Base-by-base conservation (phyloP, 1,140 invertebrate genomes). In the Drosophila persimilis region DNA sequence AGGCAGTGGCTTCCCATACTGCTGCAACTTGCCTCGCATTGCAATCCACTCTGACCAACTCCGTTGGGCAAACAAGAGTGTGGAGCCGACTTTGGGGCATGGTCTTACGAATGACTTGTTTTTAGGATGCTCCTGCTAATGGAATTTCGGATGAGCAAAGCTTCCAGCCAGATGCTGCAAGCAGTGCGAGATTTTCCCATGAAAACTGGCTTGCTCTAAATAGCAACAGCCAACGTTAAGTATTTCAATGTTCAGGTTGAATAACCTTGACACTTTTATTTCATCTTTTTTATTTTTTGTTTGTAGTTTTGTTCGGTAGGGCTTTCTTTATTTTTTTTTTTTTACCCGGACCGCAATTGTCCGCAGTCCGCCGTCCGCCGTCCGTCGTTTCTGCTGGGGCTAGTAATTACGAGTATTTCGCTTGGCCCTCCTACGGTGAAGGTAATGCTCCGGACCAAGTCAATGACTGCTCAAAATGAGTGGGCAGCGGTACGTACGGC, bases 241-340 rank as follows among this genome's bases (percentile, higher is more conserved):
- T 43, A 35, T 20, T 17, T 62, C 39, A 73, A 55, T 77, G 63
- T 59, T 70, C 50, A 59, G 64, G 79, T 83, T 83, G 74, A 83
- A 83, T 43, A 77, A 83, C 70, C 79, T 78, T 73, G 50, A 63
- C 63, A 65, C 53, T 70, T 74, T 81, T 48, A 52, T 50, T 77
- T 57, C 45, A 39, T 31, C 54, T 57, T 45, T 55, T 31, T 31
- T 0, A 22, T 62, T 69, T 64, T 44, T 48, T 66, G n/a, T n/a
- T n/a, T n/a, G n/a, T 31, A 8, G 8, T 31, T 31, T 31, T 31
- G 8, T 31, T 31, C 29, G 29, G 29, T 8, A 2, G 29, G 7
- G 7, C n/a, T n/a, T n/a, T n/a, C 8, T 31, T 31, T 31, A 9
- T 31, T 31, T 31, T 31, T 8, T 31, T 8, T 9, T 31, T 31